Percentiles rank a stretch among this genome's conserved stretches.
Conservation (phyloP, 2,888 invertebrate genomes). For the Syritta pipiens region DNA sequence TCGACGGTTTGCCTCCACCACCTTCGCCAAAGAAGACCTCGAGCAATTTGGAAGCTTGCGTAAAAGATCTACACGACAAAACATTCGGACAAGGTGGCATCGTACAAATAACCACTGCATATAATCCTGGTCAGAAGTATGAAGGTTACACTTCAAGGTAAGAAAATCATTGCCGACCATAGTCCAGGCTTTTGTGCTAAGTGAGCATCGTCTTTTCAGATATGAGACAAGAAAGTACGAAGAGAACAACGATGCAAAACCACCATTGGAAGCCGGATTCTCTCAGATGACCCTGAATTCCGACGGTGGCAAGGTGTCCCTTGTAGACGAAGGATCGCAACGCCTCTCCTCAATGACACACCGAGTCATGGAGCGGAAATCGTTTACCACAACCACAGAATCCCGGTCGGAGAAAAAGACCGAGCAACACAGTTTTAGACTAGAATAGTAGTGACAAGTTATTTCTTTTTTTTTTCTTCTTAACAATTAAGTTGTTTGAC, state of each 20-base stretch:
- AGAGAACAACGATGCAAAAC: conserved; percentile 75
- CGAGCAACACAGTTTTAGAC: conserved; percentile 78
- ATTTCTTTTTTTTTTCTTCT: conserved; percentile 3
- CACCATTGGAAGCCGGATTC: conserved; percentile 77
- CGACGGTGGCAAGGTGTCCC: conserved; percentile 77
- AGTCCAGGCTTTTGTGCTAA: no score
- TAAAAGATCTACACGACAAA: conserved; percentile 79
- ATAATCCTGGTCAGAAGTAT: conserved; percentile 80
- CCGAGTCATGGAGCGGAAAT: conserved; percentile 79
- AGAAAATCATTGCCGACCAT: no score
- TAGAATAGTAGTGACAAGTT: conserved; percentile 73
- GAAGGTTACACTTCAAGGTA: conserved; percentile 85
- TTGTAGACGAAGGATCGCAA: conserved; percentile 78
- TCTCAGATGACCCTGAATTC: conserved; percentile 77
- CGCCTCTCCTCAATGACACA: conserved; percentile 79
- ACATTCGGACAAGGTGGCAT: conserved; percentile 78
- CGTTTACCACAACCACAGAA: conserved; percentile 78
- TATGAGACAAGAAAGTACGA: conserved; percentile 79
- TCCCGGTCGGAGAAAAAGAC: conserved; percentile 78
- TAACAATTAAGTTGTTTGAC: conserved; percentile 18
- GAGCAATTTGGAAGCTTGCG: conserved; percentile 78
- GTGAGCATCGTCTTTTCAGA: no score
- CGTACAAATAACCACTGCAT: conserved; percentile 75
- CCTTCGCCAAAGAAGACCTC: conserved; percentile 54
- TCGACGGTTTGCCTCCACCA: conserved; percentile 45